Base-by-base conservation (phyloP, 1,140 invertebrate species). In the Achroia grisella region DNA sequence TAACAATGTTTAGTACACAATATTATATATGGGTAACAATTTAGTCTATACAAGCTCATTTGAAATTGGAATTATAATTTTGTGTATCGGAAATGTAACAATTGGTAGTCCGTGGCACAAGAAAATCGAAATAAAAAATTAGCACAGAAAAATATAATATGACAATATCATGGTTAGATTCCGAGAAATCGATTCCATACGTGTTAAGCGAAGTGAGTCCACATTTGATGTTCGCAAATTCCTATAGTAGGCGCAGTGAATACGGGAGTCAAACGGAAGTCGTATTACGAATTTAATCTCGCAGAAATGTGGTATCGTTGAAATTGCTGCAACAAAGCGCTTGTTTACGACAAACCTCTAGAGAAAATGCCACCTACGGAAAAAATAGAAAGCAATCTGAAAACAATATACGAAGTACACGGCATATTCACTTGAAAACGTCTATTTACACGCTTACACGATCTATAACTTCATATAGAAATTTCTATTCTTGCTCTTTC, bases 231-330 rank as follows among this genome's bases (percentile, higher is more conserved):
- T n/a, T 32, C 35, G 43, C 31, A 52, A 29, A 44, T 57, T 53
- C 52, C 46, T 44, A 47, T 60, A 57, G 61, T 67, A 64, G 58
- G 67, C 45, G 57, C 58, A 57, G 53, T 65, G 71, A 61, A 68
- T 72, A 69, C 59, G 51, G 64, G 58, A 63, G 72, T 57, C 63
- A 65, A 73, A 66, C 63, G 57, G 61, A 71, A 69, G 62, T 55
- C 62, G 65, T 72, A 76, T 79, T 81, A 76, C 71, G 75, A 79
- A 78, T 79, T 82, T 82, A 82, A 82, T 82, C 78, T 78, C 67
- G 67, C 62, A 71, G 70, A 78, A 75, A 78, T 82, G 78, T 70
- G 68, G 73, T 76, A 71, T 69, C 55, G 68, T 52, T 61, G 65
- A 62, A 74, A 72, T 75, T 71, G 74, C 69, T 56, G 57, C 66